Evolutionary conservation across 2,797 vertebrate genomes (phyloP).

Genomic region (Ptychobarbus kaznakovi): DNA sequence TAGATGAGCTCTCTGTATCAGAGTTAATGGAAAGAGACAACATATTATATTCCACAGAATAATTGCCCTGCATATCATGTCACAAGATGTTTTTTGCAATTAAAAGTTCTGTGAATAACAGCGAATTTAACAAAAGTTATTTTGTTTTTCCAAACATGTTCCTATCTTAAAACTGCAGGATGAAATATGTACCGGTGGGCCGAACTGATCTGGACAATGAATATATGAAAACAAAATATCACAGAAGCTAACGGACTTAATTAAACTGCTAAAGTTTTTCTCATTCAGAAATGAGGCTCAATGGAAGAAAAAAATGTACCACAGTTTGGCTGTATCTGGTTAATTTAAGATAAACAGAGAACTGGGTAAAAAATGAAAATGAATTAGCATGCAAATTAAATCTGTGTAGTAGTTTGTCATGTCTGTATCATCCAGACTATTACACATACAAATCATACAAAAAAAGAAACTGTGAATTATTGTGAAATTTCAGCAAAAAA

Average conservation of each 20-base stretch:
- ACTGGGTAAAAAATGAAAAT: constrained; percentile 63
- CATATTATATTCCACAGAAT: constrained; percentile 12
- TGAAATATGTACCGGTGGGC: background rate
- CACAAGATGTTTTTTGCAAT: constrained; percentile 30
- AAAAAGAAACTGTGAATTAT: background rate
- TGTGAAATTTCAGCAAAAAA: too few species aligned
- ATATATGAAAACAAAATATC: constrained; percentile 56
- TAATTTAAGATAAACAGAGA: constrained; percentile 69
- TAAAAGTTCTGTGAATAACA: constrained; percentile 57
- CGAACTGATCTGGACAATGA: constrained; percentile 9
- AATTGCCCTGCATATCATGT: constrained; percentile 2
- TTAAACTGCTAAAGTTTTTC: constrained; percentile 65
- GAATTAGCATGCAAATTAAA: constrained; percentile 74
- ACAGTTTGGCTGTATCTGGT: constrained; percentile 58
- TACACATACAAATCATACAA: constrained; percentile 38
- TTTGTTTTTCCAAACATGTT: constrained; percentile 35
- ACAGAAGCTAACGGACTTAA: constrained; percentile 62
- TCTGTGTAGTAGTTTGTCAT: constrained; percentile 61
- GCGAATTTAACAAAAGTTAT: constrained; percentile 27
- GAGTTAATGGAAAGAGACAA: background rate
- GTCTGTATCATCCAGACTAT: constrained; percentile 63
- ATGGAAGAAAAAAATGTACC: constrained; percentile 49
- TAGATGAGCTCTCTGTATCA: background rate
- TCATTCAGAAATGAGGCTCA: constrained; percentile 59
- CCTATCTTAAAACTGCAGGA: constrained; percentile 21